Evolutionary conservation across 2,797 vertebrate genomes (phyloP).

Genomic region (Sebastes hubbsi): DNA sequence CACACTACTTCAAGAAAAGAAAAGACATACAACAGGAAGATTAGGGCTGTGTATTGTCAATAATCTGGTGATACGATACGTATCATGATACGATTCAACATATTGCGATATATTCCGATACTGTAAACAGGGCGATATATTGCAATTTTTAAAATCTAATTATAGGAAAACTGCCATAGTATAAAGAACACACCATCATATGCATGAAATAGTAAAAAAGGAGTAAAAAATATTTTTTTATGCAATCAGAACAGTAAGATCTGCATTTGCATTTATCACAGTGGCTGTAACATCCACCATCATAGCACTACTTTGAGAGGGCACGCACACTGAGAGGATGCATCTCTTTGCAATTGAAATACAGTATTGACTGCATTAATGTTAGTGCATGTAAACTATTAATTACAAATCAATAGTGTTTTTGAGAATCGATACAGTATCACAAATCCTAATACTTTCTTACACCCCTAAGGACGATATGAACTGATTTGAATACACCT

Average conservation of each 20-base stretch:
- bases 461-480: too few relatives aligned
- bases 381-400: neutral
- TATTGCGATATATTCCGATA: too few relatives aligned
- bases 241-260: too few relatives aligned
- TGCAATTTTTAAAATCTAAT: neutral
- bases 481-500: too few relatives aligned
- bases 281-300: neutral
- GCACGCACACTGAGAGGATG: accelerated
- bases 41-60: neutral
- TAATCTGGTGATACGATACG: neutral
- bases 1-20: neutral
- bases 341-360: too few relatives aligned
- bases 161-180: neutral
- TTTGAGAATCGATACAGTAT: neutral
- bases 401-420: neutral
- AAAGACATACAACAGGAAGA: neutral
- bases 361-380: neutral
- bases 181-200: neutral
- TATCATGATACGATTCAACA: neutral
- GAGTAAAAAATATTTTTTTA: too few relatives aligned
- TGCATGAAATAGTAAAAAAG: neutral
- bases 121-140: neutral
- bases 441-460: too few relatives aligned
- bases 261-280: neutral
- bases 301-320: too few relatives aligned